Evolutionary conservation across 2,797 vertebrate genomes (phyloP).

Genomic region (Myripristis jacobus): DNA sequence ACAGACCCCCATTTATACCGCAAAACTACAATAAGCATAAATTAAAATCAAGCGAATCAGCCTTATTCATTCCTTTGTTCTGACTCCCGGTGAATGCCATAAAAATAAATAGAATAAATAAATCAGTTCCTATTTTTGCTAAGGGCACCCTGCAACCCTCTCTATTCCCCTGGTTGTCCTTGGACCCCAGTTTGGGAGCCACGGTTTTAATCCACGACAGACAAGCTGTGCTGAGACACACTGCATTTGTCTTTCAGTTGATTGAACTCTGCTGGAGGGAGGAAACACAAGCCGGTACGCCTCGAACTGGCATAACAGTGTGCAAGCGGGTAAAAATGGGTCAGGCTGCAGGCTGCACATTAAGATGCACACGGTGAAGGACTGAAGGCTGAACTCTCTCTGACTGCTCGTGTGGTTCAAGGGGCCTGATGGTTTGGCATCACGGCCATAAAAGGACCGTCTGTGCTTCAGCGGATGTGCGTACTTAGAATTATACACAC

Average conservation of each 20-base stretch:
- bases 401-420: conserved; percentile 22
- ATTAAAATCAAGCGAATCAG: too few species aligned
- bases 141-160: too few species aligned
- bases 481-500: conserved; percentile 2
- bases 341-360: conserved; percentile 41
- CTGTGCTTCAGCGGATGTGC: conserved; percentile 25
- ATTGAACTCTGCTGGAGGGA: not conserved
- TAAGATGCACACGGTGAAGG: conserved; percentile 37
- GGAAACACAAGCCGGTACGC: not conserved
- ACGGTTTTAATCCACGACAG: too few species aligned
- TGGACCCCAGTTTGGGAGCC: too few species aligned
- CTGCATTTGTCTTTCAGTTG: not conserved
- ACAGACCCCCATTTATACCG: too few species aligned
- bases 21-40: too few species aligned
- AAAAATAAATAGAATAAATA: too few species aligned
- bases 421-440: conserved; percentile 8
- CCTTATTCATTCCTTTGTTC: too few species aligned
- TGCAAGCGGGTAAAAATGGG: conserved; percentile 21
- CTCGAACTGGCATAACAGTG: not conserved
- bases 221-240: too few species aligned
- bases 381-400: conserved; percentile 29
- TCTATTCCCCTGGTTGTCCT: too few species aligned
- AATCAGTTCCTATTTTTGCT: too few species aligned
- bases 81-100: not conserved
- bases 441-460: conserved; percentile 45